Percentiles rank a stretch among this genome's conserved stretches.
phyloP scores from a whole-genome alignment of 1,140 invertebrate species.

The Drosophila kurseongensis region DNA sequence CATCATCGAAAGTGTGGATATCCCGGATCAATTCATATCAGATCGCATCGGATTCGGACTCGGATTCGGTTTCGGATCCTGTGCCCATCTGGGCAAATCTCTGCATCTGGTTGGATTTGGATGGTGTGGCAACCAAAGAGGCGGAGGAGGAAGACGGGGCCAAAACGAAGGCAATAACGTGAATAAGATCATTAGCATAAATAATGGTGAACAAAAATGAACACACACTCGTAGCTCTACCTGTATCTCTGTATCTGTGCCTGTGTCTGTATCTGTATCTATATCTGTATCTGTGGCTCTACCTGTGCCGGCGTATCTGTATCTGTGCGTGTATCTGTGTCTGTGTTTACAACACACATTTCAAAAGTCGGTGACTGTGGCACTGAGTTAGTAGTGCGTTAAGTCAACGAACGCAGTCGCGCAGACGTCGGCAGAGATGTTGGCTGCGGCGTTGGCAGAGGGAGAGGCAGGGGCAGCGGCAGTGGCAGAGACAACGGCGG shows the following conservation, averaged over 20 bases:
- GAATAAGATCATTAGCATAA: slow-evolving; percentile 77
- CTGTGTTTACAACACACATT: slow-evolving; percentile 77
- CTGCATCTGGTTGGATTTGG: not conserved
- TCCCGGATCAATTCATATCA: too few species aligned
- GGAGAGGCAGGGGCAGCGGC: slow-evolving; percentile 10
- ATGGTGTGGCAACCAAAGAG: slow-evolving; percentile 6
- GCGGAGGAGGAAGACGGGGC: slow-evolving; percentile 9
- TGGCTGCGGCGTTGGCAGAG: slow-evolving; percentile 1
- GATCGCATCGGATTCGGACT: too few species aligned
- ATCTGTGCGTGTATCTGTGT: slow-evolving; percentile 13
- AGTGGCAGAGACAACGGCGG: slow-evolving; percentile 4
- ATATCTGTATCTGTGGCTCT: slow-evolving; percentile 10
- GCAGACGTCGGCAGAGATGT: slow-evolving; percentile 49
- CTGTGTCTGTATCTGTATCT: slow-evolving; percentile 16
- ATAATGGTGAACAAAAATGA: slow-evolving; percentile 76
- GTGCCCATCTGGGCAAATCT: slow-evolving; percentile 1
- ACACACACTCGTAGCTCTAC: slow-evolving; percentile 37
- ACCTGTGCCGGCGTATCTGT: slow-evolving; percentile 7
- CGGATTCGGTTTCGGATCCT: not conserved
- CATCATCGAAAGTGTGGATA: too few species aligned
- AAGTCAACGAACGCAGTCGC: slow-evolving; percentile 83
- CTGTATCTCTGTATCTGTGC: slow-evolving; percentile 10
- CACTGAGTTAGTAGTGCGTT: slow-evolving; percentile 82
- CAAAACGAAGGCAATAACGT: slow-evolving; percentile 48
- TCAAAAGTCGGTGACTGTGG: slow-evolving; percentile 83